Conservation (phyloP, 2,113 vertebrate genomes). For the Electrona antarctica region DNA sequence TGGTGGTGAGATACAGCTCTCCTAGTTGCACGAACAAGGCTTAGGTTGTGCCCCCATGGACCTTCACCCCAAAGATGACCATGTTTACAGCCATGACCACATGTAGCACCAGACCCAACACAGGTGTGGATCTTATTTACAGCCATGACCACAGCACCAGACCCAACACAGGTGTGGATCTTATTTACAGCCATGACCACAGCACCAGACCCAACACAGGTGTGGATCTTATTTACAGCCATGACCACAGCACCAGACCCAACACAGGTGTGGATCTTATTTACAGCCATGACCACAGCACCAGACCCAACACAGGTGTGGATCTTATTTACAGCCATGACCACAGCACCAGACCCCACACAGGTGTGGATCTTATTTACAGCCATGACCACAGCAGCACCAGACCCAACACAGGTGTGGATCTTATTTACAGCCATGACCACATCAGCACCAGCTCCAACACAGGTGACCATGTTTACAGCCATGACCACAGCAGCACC, state of each 20-base stretch:
- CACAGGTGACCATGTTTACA: constrained; percentile 3
- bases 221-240: neutral
- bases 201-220: neutral
- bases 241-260: constrained; percentile 12
- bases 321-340: constrained; percentile 12
- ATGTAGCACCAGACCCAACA: neutral
- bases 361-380: neutral
- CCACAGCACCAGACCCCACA: neutral
- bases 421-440: constrained; percentile 13
- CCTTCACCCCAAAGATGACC: neutral
- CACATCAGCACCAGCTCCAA: neutral
- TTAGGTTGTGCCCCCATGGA: constrained; percentile 28
- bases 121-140: neutral
- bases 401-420: neutral
- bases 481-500: constrained; percentile 12
- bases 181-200: constrained; percentile 16
- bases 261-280: neutral
- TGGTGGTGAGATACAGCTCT: constrained; percentile 46
- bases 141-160: constrained; percentile 10
- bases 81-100: constrained; percentile 21
- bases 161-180: neutral
- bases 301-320: neutral
- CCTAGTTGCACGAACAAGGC: constrained; percentile 37
- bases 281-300: constrained; percentile 12
- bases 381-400: constrained; percentile 12